These are phyloP conservation scores for Sminthopsis crassicaudata DNA, from an alignment of 2,113 vertebrate genomes.

Conservation along the genomic window DNA sequence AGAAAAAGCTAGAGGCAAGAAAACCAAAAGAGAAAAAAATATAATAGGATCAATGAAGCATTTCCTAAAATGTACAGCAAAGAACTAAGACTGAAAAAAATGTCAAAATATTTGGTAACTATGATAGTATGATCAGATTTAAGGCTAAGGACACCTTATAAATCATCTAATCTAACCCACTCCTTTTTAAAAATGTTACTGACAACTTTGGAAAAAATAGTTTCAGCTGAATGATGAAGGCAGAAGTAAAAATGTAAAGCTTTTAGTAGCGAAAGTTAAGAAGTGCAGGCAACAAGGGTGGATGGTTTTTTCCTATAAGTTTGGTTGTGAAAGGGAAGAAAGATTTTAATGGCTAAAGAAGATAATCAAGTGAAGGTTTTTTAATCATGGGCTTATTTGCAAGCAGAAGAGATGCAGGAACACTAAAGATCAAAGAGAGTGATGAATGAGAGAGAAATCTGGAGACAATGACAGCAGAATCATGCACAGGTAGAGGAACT, in stretches of 20 bases:
- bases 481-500: not conserved
- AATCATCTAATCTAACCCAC: not conserved
- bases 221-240: no score
- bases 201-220: not conserved
- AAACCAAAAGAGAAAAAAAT: no score
- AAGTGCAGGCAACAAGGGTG: not conserved
- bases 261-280: not conserved
- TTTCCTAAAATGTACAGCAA: no score
- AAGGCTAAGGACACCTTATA: not conserved
- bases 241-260: not conserved
- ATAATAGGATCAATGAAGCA: no score
- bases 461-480: not conserved
- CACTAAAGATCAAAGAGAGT: not conserved
- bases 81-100: no score
- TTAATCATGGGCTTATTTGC: no score
- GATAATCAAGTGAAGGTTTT: no score
- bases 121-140: not conserved
- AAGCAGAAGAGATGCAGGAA: no score
- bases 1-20: no score
- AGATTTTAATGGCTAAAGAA: not conserved
- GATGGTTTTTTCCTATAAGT: not conserved
- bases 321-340: not conserved
- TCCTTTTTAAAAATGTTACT: not conserved
- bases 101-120: not conserved
- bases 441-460: not conserved